phyloP scores from a whole-genome alignment of 2,888 invertebrate species.

The Drosophila monieri region DNA sequence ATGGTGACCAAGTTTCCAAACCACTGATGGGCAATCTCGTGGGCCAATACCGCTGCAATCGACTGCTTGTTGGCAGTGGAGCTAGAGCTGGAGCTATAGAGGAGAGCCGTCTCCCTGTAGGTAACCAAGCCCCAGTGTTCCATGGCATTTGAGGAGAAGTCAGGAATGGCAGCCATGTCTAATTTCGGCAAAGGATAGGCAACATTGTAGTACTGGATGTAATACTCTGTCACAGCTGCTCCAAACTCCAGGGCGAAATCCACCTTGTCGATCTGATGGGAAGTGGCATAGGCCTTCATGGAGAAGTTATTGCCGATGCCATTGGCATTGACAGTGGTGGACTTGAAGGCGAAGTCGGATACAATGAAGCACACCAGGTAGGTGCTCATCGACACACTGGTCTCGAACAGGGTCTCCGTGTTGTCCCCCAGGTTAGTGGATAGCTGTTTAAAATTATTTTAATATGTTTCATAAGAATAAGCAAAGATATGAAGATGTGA shows the following conservation, averaged over 20 bases:
- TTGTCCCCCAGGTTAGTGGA: constrained; percentile 79
- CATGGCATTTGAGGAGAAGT: constrained; percentile 90
- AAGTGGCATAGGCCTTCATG: constrained; percentile 90
- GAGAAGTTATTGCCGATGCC: constrained; percentile 86
- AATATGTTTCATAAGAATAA: not conserved
- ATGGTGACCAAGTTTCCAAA: constrained; percentile 95
- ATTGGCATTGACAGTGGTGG: constrained; percentile 84
- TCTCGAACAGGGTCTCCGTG: constrained; percentile 89
- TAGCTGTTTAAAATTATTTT: constrained; percentile 12
- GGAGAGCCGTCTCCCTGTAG: constrained; percentile 92
- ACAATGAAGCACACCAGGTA: constrained; percentile 96
- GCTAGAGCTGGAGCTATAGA: constrained; percentile 90
- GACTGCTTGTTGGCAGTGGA: constrained; percentile 90
- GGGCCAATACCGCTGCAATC: constrained; percentile 92
- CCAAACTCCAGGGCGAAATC: constrained; percentile 90
- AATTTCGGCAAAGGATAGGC: constrained; percentile 94
- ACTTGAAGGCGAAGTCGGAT: constrained; percentile 90
- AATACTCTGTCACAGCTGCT: constrained; percentile 90
- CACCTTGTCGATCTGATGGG: constrained; percentile 89
- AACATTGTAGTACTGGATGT: constrained; percentile 92
- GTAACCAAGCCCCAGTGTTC: constrained; percentile 98
- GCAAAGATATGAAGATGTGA: not conserved
- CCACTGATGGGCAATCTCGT: constrained; percentile 98
- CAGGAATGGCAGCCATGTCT: constrained; percentile 83
- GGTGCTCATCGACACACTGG: constrained; percentile 96